phyloP scores from a whole-genome alignment of 2,888 invertebrate genomes.

The Parasteatoda lunata region DNA sequence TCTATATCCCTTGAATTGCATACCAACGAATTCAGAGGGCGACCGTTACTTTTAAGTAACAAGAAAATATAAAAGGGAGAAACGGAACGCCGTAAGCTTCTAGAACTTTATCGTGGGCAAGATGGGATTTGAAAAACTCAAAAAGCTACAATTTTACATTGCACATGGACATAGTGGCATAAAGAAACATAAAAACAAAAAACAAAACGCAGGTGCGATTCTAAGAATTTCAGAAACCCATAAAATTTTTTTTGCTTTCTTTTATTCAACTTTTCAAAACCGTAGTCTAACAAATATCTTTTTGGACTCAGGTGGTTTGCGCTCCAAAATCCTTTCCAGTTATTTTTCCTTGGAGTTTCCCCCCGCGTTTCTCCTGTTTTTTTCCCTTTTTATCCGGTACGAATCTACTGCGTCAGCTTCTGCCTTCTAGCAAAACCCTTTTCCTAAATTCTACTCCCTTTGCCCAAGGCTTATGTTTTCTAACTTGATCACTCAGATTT shows the following conservation, averaged over 20 bases:
- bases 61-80: constrained; percentile 12
- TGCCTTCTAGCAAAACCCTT: constrained; percentile 15
- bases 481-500: constrained; percentile 34
- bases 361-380: neutral
- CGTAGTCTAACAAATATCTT: constrained; percentile 57
- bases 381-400: constrained; percentile 6
- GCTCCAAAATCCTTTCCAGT: constrained; percentile 44
- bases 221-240: constrained; percentile 51
- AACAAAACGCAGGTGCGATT: constrained; percentile 59
- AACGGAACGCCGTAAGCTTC: constrained; percentile 11
- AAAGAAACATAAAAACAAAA: constrained; percentile 17
- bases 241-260: constrained; percentile 45
- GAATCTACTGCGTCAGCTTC: neutral
- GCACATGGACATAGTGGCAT: constrained; percentile 1
- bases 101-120: constrained; percentile 17
- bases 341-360: constrained; percentile 36
- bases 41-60: constrained; percentile 38
- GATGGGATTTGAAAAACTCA: constrained; percentile 24
- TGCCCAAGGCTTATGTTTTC: constrained; percentile 45
- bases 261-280: constrained; percentile 34
- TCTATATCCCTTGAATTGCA: constrained; percentile 18
- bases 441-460: constrained; percentile 21
- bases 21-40: constrained; percentile 17
- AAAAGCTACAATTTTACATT: constrained; percentile 41
- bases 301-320: constrained; percentile 63